These are phyloP conservation scores for Rhinogobio ventralis DNA, from an alignment of 2,797 vertebrate species.

Conservation along the genomic window DNA sequence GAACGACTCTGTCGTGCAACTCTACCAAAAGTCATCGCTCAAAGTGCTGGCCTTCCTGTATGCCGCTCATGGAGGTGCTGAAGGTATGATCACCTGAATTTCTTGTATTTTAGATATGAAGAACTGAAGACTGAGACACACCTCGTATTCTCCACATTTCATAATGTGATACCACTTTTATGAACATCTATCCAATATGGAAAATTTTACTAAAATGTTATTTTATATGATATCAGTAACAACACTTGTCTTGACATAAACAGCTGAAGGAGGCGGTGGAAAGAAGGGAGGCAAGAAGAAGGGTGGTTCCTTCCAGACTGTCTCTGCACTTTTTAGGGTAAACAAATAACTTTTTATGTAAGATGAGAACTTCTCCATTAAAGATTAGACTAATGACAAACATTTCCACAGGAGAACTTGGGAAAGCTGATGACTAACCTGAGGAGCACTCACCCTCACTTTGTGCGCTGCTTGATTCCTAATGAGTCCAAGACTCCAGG, in stretches of 20 bases:
- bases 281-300: slow-evolving; percentile 85
- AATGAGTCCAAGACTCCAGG: slow-evolving; percentile 92
- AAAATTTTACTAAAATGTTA: too few relatives aligned
- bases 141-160: too few relatives aligned
- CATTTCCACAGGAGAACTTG: slow-evolving; percentile 82
- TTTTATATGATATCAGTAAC: too few relatives aligned
- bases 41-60: slow-evolving; percentile 82
- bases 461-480: slow-evolving; percentile 90
- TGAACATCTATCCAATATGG: too few relatives aligned
- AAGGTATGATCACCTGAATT: slow-evolving; percentile 62
- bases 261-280: slow-evolving; percentile 67
- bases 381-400: background rate
- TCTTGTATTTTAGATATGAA: too few relatives aligned
- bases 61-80: slow-evolving; percentile 70
- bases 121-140: too few relatives aligned
- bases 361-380: background rate
- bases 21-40: slow-evolving; percentile 85
- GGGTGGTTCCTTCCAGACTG: slow-evolving; percentile 90
- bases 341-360: background rate
- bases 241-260: too few relatives aligned
- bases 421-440: slow-evolving; percentile 84
- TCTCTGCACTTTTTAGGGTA: slow-evolving; percentile 86
- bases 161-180: too few relatives aligned
- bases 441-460: slow-evolving; percentile 86
- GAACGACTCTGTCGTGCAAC: slow-evolving; percentile 82